These are phyloP conservation scores for Drosophila neonasuta DNA, from an alignment of 2,888 invertebrate species.

Conservation along the genomic window DNA sequence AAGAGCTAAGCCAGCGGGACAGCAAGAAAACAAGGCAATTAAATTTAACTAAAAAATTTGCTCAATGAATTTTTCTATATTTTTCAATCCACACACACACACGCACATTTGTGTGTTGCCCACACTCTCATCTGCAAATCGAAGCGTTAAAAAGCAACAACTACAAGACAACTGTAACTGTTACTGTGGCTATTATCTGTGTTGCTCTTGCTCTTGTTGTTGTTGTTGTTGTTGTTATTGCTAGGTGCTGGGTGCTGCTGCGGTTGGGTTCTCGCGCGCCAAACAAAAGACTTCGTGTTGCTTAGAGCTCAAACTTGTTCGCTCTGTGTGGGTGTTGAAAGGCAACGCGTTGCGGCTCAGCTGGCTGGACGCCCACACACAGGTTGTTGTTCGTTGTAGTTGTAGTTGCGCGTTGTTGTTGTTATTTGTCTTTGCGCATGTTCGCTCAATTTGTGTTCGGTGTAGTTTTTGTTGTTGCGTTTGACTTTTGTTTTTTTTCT, in stretches of 20 bases:
- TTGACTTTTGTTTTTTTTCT: constrained; percentile 27
- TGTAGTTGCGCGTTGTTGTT: constrained; percentile 32
- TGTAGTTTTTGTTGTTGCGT: constrained; percentile 36
- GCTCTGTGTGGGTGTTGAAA: constrained; percentile 67
- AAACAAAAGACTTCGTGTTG: constrained; percentile 72
- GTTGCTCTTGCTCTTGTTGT: constrained; percentile 28
- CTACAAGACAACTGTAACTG: constrained; percentile 24
- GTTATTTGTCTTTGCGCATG: constrained; percentile 46
- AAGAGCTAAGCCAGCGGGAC: background rate
- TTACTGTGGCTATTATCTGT: constrained; percentile 16
- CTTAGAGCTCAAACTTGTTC: constrained; percentile 70
- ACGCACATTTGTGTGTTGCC: constrained; percentile 24
- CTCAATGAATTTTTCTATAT: constrained; percentile 62
- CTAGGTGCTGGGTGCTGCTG: constrained; percentile 36
- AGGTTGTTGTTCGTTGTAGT: constrained; percentile 28
- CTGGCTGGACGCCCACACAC: constrained; percentile 60
- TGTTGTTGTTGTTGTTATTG: constrained; percentile 25
- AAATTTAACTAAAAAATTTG: constrained; percentile 46
- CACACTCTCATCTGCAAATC: constrained; percentile 56
- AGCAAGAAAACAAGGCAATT: constrained; percentile 52
- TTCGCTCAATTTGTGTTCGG: constrained; percentile 48
- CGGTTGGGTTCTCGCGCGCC: constrained; percentile 56
- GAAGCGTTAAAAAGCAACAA: constrained; percentile 53
- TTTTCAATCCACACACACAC: constrained; percentile 21
- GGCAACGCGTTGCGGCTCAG: constrained; percentile 63